Evolutionary conservation across 2,797 vertebrate species (phyloP).

Genomic region (Pseudochromis fuscus): DNA sequence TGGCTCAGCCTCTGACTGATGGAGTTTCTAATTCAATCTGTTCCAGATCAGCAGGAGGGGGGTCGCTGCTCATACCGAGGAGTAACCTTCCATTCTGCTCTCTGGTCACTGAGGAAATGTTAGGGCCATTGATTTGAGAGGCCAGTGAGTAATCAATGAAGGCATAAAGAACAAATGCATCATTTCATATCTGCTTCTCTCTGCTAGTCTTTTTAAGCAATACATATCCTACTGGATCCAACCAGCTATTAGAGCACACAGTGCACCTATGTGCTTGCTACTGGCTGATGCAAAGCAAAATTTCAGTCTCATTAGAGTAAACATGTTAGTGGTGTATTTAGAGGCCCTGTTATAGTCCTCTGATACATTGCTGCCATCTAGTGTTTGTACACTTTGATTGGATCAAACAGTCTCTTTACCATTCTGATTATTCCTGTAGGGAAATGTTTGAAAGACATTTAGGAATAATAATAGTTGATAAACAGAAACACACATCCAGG

Average conservation of each 20-base stretch:
- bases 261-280: slow-evolving; percentile 3
- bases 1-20: slow-evolving; percentile 64
- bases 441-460: neutral
- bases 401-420: neutral
- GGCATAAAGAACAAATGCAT: neutral
- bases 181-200: neutral
- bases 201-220: neutral
- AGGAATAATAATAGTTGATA: neutral
- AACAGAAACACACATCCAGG: neutral
- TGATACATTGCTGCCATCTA: slow-evolving; percentile 79
- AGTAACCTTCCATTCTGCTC: slow-evolving; percentile 57
- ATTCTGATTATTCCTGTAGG: neutral
- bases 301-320: slow-evolving; percentile 44
- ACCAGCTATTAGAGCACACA: slow-evolving; percentile 17
- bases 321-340: slow-evolving; percentile 33
- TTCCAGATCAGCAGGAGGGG: slow-evolving; percentile 63
- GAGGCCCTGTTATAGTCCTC: neutral
- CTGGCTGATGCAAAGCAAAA: slow-evolving; percentile 37
- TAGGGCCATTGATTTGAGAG: slow-evolving; percentile 40
- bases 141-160: slow-evolving; percentile 50
- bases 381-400: slow-evolving; percentile 53
- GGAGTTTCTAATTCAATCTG: slow-evolving; percentile 80
- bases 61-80: slow-evolving; percentile 40
- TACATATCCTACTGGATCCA: neutral
- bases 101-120: slow-evolving; percentile 58